Evolutionary conservation across 2,888 invertebrate genomes (phyloP).

Genomic region (Microctonus brassicae): DNA sequence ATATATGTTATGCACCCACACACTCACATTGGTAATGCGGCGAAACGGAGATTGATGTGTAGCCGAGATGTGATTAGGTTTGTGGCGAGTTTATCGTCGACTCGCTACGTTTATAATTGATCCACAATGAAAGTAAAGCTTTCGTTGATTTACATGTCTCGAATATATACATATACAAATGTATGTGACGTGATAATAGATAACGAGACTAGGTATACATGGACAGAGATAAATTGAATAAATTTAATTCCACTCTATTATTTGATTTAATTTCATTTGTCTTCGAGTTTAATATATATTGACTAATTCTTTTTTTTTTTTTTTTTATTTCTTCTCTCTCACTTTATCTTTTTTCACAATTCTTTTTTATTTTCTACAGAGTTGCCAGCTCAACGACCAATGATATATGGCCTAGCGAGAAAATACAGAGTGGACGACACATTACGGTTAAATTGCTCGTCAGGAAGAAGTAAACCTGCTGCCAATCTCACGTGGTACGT

Average conservation of each 20-base stretch:
- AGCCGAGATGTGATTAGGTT: slow-evolving; percentile 33
- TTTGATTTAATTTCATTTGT: not conserved
- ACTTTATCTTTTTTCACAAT: too few species aligned
- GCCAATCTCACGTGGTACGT: slow-evolving; percentile 68
- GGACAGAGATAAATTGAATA: too few species aligned
- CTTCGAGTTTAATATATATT: not conserved
- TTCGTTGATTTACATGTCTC: not conserved
- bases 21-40: slow-evolving; percentile 32
- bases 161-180: not conserved
- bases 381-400: slow-evolving; percentile 62
- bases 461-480: slow-evolving; percentile 63
- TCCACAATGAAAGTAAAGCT: not conserved
- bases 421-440: slow-evolving; percentile 63
- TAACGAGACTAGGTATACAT: too few species aligned
- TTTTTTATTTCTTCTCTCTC: too few species aligned
- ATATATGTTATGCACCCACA: slow-evolving; percentile 11
- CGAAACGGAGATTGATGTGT: slow-evolving; percentile 37
- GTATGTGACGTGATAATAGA: too few species aligned
- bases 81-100: slow-evolving; percentile 35
- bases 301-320: too few species aligned
- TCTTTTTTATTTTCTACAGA: slow-evolving; percentile 58
- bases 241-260: not conserved
- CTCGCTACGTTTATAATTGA: slow-evolving; percentile 31
- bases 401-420: slow-evolving; percentile 63
- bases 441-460: slow-evolving; percentile 63